Base-by-base conservation (phyloP, 2,888 invertebrate genomes). In the Lampropteryx suffumata region DNA sequence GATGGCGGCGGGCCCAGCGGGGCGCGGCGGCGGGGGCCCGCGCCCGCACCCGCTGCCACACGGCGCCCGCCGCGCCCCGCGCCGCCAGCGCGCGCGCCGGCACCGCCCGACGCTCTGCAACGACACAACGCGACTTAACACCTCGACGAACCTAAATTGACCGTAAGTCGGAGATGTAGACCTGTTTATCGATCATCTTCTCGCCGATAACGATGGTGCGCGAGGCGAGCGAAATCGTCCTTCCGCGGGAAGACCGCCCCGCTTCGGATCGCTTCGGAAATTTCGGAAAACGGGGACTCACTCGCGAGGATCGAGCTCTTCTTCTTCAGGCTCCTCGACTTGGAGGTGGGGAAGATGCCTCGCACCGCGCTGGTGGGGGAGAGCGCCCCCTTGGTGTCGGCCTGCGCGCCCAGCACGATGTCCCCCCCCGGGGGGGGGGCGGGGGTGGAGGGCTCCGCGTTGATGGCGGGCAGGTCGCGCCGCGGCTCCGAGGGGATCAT, bases 301-400 rank as follows among this genome's bases (percentile, higher is more conserved):
- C 94, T 95, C 29, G 94, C 94, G 26, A 95, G 84, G 26, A 95
- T 90, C 14, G 93, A 93, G 71, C 94, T 95, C 71, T 94, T 94
- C 84, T 95, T 95, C 71, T 94, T 94, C 30, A 92, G 78, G n/a
- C 92, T 92, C 55, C 93, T 81, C 0, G 91, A 92, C 71, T 94
- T 93, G 52, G 90, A 88, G 0, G 90, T 80, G 17, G 91, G 91
- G 66, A 92, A 92, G 58, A 92, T 91, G 12, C 91, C 91, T n/a
- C 92, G 73, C 1, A 91, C 90, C 21, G 90, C 87, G 35, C 90
- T 85, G 53, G 89, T 37, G 73, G 92, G 91, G 0, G 91, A 92
- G 14, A 72, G 60, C 26, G 76, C 68, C 5, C 61, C 63, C 2
- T 59, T 3, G 5, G 8, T 8, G 48, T 57, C 58, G 10, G 61